Conservation (phyloP, 2,888 invertebrate species). For the Agonopterix arenella region DNA sequence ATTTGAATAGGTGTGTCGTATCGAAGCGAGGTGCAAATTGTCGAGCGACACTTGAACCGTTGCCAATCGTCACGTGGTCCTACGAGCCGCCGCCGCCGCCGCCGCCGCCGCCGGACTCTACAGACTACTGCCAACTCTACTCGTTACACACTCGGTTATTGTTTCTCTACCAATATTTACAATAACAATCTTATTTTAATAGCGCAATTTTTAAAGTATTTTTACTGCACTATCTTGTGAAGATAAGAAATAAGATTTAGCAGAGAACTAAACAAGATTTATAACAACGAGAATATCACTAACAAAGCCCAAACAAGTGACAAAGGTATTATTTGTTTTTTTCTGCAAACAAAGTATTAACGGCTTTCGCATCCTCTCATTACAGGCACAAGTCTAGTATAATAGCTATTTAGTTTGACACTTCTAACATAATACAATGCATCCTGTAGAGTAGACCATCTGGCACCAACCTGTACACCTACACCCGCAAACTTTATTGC, state of each 20-base stretch:
- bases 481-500: conserved; percentile 1
- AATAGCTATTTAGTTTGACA: conserved; percentile 41
- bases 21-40: conserved; percentile 15
- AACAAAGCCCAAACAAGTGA: conserved; percentile 5
- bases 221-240: no score
- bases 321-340: conserved; percentile 13
- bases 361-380: conserved; percentile 13
- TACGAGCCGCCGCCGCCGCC: no score
- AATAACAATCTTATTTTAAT: no score
- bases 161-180: no score
- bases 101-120: no score
- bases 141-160: no score
- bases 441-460: conserved; percentile 41
- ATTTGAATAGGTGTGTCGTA: no score
- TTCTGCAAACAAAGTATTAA: conserved; percentile 35
- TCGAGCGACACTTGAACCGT: conserved; percentile 19
- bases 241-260: not conserved
- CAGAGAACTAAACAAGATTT: not conserved
- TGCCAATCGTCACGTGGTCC: conserved; percentile 18
- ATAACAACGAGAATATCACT: conserved; percentile 4
- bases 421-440: conserved; percentile 37
- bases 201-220: no score
- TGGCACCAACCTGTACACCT: conserved; percentile 29
- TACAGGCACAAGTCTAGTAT: conserved; percentile 26
- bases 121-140: no score